Conservation (phyloP, 2,113 vertebrate species). For the Marmota flaviventris region DNA sequence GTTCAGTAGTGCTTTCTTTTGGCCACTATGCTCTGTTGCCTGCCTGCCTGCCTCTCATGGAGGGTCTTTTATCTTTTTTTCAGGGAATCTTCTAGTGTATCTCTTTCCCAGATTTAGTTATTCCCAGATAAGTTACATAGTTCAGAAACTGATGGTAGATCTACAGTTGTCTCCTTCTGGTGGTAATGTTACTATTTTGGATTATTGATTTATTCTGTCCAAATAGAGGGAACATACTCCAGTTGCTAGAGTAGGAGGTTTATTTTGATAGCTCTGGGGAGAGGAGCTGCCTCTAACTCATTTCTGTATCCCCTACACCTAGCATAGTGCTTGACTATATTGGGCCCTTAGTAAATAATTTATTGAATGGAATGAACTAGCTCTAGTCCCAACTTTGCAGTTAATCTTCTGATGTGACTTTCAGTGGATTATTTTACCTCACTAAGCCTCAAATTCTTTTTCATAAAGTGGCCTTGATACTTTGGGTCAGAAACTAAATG, state of each 20-base stretch:
- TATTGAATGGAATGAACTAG: neutral
- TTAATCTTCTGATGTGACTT: conserved; percentile 1
- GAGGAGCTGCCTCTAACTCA: neutral
- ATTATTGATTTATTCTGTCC: neutral
- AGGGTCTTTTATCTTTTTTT: neutral
- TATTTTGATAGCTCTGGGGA: neutral
- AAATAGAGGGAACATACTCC: neutral
- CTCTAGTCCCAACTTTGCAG: conserved; percentile 12
- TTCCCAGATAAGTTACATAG: neutral
- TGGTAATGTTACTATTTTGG: neutral
- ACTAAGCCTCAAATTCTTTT: neutral
- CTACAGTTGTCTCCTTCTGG: neutral
- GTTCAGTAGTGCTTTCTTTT: neutral
- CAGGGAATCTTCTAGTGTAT: neutral
- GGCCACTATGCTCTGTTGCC: neutral
- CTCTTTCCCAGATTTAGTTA: neutral
- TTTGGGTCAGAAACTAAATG: conserved; percentile 45
- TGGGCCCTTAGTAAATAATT: neutral
- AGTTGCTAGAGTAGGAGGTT: neutral
- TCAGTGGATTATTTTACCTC: conserved; percentile 43
- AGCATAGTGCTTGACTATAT: neutral
- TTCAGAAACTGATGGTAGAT: neutral
- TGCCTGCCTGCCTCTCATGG: neutral
- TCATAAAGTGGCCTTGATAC: conserved; percentile 27
- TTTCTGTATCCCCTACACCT: neutral